Evolutionary conservation across 2,113 vertebrate species (phyloP).

Genomic region (Spea bombifrons): DNA sequence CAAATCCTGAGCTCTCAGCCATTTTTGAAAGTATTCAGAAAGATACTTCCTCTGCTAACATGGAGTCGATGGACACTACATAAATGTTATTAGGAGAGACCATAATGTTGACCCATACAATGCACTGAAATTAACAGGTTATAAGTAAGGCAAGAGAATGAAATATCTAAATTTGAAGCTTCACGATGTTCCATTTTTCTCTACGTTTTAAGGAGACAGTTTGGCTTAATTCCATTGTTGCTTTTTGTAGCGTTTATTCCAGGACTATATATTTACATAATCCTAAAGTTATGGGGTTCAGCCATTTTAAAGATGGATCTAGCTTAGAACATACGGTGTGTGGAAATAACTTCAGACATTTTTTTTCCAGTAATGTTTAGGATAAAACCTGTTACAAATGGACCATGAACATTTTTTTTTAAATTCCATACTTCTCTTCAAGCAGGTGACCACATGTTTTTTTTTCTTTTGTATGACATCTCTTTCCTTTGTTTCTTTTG

Average conservation of each 20-base stretch:
- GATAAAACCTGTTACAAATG: conserved; percentile 75
- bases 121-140: conserved; percentile 91
- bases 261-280: conserved; percentile 74
- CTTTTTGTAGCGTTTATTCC: conserved; percentile 78
- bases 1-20: conserved; percentile 95
- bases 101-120: conserved; percentile 79
- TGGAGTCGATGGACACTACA: conserved; percentile 99
- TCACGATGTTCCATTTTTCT: conserved; percentile 77
- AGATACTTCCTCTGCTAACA: conserved; percentile 94
- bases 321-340: conserved; percentile 62
- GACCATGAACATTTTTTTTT: conserved; percentile 67
- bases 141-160: conserved; percentile 67
- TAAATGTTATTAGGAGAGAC: conserved; percentile 74
- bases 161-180: conserved; percentile 70
- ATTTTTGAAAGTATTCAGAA: conserved; percentile 99
- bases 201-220: conserved; percentile 72
- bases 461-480: conserved; percentile 62
- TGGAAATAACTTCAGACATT: conserved; percentile 68
- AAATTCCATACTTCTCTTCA: conserved; percentile 59
- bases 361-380: conserved; percentile 72
- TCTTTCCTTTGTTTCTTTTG: conserved; percentile 53
- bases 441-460: conserved; percentile 55
- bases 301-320: conserved; percentile 66
- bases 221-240: conserved; percentile 77
- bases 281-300: conserved; percentile 68